Percentiles rank a stretch among this genome's conserved stretches.
Conservation (phyloP, 2,888 invertebrate genomes). For the Zhuqinia jingwanae region DNA sequence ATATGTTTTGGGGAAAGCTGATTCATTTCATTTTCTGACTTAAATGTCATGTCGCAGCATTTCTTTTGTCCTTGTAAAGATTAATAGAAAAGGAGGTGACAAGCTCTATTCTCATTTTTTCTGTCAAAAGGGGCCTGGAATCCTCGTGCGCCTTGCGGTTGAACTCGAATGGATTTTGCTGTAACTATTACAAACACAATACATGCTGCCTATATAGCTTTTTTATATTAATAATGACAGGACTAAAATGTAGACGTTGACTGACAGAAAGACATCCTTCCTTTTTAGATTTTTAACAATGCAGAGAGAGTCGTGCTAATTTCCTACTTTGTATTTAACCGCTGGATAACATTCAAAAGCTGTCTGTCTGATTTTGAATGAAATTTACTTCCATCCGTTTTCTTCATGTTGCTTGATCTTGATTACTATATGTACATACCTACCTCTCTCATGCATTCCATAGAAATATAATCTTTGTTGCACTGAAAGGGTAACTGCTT, state of each 20-base stretch:
- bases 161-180: too few relatives aligned
- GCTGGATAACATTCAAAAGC: background rate
- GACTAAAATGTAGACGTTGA: background rate
- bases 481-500: too few relatives aligned
- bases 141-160: too few relatives aligned
- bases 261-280: background rate
- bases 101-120: too few relatives aligned
- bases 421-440: too few relatives aligned
- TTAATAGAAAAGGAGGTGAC: background rate
- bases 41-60: background rate
- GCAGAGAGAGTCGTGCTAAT: background rate
- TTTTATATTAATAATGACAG: background rate
- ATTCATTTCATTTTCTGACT: background rate
- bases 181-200: background rate
- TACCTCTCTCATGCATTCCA: too few relatives aligned
- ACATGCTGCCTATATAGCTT: background rate
- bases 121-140: too few relatives aligned
- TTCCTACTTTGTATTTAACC: background rate
- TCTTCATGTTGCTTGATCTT: too few relatives aligned
- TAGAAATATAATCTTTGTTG: too few relatives aligned
- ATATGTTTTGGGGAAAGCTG: background rate
- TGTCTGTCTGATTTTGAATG: background rate
- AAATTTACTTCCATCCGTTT: background rate
- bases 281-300: background rate
- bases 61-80: slow-evolving; percentile 3